Percentiles rank a stretch among this genome's conserved stretches.
phyloP scores from a whole-genome alignment of 2,797 vertebrate species.

The Podarcis siculus region DNA sequence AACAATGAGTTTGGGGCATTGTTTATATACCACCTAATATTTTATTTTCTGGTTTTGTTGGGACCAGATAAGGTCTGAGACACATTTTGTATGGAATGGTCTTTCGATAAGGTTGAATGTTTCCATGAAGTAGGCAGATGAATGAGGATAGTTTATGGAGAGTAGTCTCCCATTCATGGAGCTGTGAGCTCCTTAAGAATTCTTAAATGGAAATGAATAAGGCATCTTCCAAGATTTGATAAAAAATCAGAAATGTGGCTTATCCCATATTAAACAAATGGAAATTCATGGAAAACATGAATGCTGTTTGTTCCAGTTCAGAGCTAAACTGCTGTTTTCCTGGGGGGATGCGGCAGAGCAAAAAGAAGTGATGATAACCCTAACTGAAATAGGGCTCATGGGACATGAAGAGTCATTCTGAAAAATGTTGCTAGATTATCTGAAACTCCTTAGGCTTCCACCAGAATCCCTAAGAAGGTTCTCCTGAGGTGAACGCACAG shows the following conservation, averaged over 20 bases:
- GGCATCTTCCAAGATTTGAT: background rate
- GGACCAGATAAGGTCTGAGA: background rate
- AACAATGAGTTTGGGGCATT: background rate
- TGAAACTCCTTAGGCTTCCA: background rate
- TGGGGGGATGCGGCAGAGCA: too few relatives aligned
- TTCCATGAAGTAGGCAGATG: background rate
- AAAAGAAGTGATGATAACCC: too few relatives aligned
- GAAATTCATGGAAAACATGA: too few relatives aligned
- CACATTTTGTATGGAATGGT: background rate
- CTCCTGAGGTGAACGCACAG: background rate
- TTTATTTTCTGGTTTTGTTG: background rate
- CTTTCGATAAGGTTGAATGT: background rate
- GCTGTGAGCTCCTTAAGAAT: background rate
- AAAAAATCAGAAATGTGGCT: background rate
- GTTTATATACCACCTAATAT: background rate
- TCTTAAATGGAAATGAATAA: background rate
- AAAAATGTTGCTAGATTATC: background rate
- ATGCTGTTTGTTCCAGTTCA: background rate
- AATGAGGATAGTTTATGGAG: background rate
- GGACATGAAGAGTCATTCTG: background rate
- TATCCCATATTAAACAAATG: background rate
- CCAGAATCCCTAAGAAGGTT: background rate
- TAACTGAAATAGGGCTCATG: too few relatives aligned
- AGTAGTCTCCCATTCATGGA: background rate
- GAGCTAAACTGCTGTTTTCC: too few relatives aligned